Percentiles rank a stretch among this genome's conserved stretches.
These are phyloP conservation scores for Pseudomyrmex pallidus DNA, from an alignment of 1,140 invertebrate species.

Conservation along the genomic window DNA sequence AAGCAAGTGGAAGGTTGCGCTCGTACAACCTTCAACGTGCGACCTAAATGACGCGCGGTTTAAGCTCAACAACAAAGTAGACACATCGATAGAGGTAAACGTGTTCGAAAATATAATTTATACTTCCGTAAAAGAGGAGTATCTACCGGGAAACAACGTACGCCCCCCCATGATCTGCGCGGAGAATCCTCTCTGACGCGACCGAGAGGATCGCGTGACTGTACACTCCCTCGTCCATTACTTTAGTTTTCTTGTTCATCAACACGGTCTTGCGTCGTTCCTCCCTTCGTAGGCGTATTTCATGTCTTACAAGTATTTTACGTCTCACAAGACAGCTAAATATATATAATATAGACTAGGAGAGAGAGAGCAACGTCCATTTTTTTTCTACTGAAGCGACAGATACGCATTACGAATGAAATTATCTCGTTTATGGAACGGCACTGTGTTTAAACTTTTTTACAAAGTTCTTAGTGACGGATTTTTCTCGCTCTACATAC, in stretches of 20 bases:
- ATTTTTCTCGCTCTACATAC: too few species aligned
- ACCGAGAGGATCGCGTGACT: slow-evolving; percentile 76
- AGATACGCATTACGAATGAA: background rate
- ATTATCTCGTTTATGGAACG: slow-evolving; percentile 19
- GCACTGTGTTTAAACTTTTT: background rate
- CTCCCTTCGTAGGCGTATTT: slow-evolving; percentile 14
- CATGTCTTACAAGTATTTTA: background rate
- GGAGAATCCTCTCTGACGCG: slow-evolving; percentile 68
- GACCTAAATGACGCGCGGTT: slow-evolving; percentile 1
- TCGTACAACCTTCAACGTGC: slow-evolving; percentile 11
- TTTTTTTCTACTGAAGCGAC: background rate
- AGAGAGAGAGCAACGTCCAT: too few species aligned
- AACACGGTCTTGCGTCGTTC: slow-evolving; percentile 13
- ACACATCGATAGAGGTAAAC: slow-evolving; percentile 24
- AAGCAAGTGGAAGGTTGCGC: background rate
- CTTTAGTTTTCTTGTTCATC: slow-evolving; percentile 66
- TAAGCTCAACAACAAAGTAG: slow-evolving; percentile 21
- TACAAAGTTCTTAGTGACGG: background rate
- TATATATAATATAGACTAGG: slow-evolving; percentile 8
- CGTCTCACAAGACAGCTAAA: slow-evolving; percentile 32
- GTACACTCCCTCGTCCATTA: slow-evolving; percentile 72
- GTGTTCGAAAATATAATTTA: slow-evolving; percentile 55
- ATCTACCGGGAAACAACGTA: slow-evolving; percentile 64
- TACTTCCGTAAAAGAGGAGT: slow-evolving; percentile 21
- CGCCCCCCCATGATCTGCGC: slow-evolving; percentile 61